Evolutionary conservation across 1,140 invertebrate genomes (phyloP), one percentile per base, ranked within the genome.

Genomic region (Nasonia vitripennis): DNA sequence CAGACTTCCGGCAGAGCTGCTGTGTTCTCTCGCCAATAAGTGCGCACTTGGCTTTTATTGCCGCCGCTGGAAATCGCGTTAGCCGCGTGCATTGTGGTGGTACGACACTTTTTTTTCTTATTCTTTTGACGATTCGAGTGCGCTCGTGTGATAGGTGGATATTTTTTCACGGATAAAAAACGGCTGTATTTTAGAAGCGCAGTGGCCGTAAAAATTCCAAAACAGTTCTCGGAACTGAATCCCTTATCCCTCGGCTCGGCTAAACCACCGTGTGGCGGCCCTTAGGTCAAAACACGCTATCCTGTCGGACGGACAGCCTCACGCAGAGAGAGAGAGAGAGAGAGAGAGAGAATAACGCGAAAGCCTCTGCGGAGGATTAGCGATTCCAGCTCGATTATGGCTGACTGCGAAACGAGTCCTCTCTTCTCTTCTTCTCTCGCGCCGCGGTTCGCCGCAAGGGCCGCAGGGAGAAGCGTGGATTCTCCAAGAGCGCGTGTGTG

Each of bases 41-140:
- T 45, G 71, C 81, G 81, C 78, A 84, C 86, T 86, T 86, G 45
- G 67, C 73, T 70, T 86, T 86, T 77, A 86, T 86, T 78, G 45
- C 62, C 73, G 41, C 27, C 23, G 37, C 77, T 79, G 45, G 17
- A 79, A 71, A 78, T 78, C 75, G 62, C 83, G 62, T 23, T 78
- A 3, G 9, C 1, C 51, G 17, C 4, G 5, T 20, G 62, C 62
- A 14, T 14, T 78, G 45, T 45, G 12, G 12, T 10, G 41, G 51
- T 10, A 17, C 51, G 51, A 55, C 51, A 55, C 2, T 55, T 55
- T 17, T 17, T 55, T 55, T 9, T 41, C 7, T 41, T 41, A 9
- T 9, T 41, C 27, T 27, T 27, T 27, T 2, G 27, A 27, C 27
- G 27, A 27, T 27, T 27, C 27, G 27, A 27, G 27, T 27, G 27